A percentile compares a stretch with the other conserved stretches of the same genome.
phyloP scores from a whole-genome alignment of 1,140 invertebrate genomes.

The Drosophila subpulchrella region DNA sequence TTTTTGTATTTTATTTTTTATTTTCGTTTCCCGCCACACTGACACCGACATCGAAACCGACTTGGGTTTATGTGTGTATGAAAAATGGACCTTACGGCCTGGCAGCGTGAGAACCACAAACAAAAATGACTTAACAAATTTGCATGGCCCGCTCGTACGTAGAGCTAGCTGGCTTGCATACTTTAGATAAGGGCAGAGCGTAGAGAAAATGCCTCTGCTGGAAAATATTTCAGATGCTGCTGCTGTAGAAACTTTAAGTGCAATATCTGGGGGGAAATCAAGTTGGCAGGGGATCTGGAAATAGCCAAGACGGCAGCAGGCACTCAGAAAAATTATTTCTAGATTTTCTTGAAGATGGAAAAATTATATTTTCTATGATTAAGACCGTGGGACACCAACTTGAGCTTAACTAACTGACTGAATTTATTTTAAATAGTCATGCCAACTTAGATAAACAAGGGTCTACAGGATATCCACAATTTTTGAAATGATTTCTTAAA shows the following conservation, averaged over 20 bases:
- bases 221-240: slow-evolving; percentile 75
- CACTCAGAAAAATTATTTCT: background rate
- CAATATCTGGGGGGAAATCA: slow-evolving; percentile 73
- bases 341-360: too few relatives aligned
- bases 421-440: too few relatives aligned
- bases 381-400: too few relatives aligned
- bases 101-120: slow-evolving; percentile 81
- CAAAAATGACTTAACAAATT: slow-evolving; percentile 82
- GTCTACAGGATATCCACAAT: too few relatives aligned
- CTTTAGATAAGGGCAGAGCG: slow-evolving; percentile 76
- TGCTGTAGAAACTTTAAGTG: slow-evolving; percentile 72
- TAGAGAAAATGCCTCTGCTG: slow-evolving; percentile 66
- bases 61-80: slow-evolving; percentile 25
- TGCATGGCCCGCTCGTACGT: slow-evolving; percentile 53
- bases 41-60: slow-evolving; percentile 52
- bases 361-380: too few relatives aligned
- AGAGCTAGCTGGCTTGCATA: slow-evolving; percentile 48
- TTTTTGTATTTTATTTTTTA: slow-evolving; percentile 17
- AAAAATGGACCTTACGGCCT: slow-evolving; percentile 52
- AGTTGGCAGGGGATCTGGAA: slow-evolving; percentile 51
- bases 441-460: too few relatives aligned
- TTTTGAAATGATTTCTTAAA: too few relatives aligned
- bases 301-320: slow-evolving; percentile 20
- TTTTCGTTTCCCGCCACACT: slow-evolving; percentile 20
- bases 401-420: too few relatives aligned